Evolutionary conservation across 2,113 vertebrate genomes (phyloP).

Genomic region (Aptenodytes forsteri): DNA sequence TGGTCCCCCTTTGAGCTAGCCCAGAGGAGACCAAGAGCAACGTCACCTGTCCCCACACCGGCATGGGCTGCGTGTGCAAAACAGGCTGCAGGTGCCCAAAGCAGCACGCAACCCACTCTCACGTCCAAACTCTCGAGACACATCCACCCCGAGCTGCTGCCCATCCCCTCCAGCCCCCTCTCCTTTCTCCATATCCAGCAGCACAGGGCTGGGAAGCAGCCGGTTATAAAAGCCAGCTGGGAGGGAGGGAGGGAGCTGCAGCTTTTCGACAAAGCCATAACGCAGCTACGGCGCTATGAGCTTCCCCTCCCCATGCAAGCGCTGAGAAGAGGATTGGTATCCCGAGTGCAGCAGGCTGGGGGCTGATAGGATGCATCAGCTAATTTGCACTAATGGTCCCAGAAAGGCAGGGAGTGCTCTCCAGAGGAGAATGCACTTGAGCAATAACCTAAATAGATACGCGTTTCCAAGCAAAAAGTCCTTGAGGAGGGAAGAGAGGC

Average conservation of each 20-base stretch:
- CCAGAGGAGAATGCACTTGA: conserved; percentile 40
- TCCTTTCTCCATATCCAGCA: neutral
- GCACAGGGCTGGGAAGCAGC: neutral
- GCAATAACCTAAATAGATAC: conserved; percentile 51
- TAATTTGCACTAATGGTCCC: conserved; percentile 55
- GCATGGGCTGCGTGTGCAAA: accelerated
- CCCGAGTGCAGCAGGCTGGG: neutral
- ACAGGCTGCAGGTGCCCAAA: accelerated
- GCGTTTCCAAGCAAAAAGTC: conserved; percentile 30
- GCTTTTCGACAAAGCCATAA: neutral
- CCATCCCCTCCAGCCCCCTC: neutral
- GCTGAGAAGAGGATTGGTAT: neutral
- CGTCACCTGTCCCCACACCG: accelerated
- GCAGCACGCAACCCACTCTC: accelerated
- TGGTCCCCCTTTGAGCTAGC: no score
- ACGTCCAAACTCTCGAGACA: neutral
- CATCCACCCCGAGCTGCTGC: neutral
- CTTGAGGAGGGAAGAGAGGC: conserved; percentile 34
- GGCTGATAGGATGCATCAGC: conserved; percentile 24
- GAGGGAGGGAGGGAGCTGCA: neutral
- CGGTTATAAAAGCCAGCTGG: neutral
- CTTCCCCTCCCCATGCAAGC: neutral
- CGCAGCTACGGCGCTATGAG: accelerated
- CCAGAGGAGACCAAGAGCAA: neutral
- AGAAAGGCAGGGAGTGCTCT: conserved; percentile 34